Evolutionary conservation across 2,113 vertebrate species (phyloP), one percentile per base, ranked within the genome.

Genomic region (Poecilia latipinna): DNA sequence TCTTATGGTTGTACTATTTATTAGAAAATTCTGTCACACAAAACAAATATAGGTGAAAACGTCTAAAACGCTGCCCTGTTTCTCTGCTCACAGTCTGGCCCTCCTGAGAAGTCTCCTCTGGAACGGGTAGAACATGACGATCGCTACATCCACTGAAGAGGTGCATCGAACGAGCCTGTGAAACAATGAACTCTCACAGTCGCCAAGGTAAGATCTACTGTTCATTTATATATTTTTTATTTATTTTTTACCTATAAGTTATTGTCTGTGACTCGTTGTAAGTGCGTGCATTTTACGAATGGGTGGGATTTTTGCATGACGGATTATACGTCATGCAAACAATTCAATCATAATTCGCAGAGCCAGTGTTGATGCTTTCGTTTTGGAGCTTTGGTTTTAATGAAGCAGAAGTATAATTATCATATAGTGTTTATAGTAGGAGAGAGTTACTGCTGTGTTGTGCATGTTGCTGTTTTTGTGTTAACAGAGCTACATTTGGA

Each of bases 181-280:
- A 13, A 68, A 77, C 72, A 12, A 95, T 95, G 94, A 94, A 72
- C 85, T 93, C 92, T 76, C 92, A 93, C 82, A 88, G 86, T 70
- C 90, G 76, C 61, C 84, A 89, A 92, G 93, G 94, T 95, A 88
- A 93, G 93, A 74, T 54, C 28, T 29, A 57, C 35, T 37, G 35
- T 12, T 37, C 11, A 37, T 33, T 33, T 61, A 68, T 70, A 24
- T 10, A 1, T 31, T 65, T 8, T 6, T 7, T 51, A 39, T 22
- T 62, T 12, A 4, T 4, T 51, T 65, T 66, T 28, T 22, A 42
- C 39, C 13, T 0, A 48, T 28, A 37, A 22, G 3, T 70, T 35
- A 39, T 65, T 77, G 37, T 72, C 13, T 44, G 6, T 67, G n/a
- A 26, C 48, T 39, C 35, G 26, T 35, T 42, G 42, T 24, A 17